Evolutionary conservation across 2,888 invertebrate species (phyloP).

Genomic region (Podotricha telesiphe): DNA sequence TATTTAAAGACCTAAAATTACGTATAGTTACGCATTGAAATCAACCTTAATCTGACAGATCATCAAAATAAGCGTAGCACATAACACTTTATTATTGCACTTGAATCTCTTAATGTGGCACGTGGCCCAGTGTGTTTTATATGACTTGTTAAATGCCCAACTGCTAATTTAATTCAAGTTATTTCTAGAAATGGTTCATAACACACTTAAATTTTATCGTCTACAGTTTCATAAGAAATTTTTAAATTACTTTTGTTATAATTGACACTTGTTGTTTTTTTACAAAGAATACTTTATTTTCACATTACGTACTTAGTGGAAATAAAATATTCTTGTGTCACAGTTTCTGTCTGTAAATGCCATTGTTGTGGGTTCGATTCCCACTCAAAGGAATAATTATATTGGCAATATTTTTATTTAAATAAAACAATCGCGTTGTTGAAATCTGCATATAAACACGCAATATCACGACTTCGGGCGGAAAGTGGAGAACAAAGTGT

Average conservation of each 20-base stretch:
- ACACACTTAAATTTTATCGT: not conserved
- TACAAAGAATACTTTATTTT: not conserved
- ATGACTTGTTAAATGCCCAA: constrained; percentile 32
- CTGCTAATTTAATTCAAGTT: constrained; percentile 28
- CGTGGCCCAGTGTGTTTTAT: constrained; percentile 27
- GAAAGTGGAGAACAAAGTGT: too few relatives aligned
- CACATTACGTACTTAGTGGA: too few relatives aligned
- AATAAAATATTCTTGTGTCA: too few relatives aligned
- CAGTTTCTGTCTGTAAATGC: too few relatives aligned
- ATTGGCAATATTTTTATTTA: too few relatives aligned
- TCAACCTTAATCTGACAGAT: constrained; percentile 24
- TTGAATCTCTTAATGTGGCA: constrained; percentile 33
- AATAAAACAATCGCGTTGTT: too few relatives aligned
- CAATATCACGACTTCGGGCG: too few relatives aligned
- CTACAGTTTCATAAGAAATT: constrained; percentile 7
- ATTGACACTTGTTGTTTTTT: not conserved
- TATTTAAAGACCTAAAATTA: not conserved
- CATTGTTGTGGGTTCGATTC: too few relatives aligned
- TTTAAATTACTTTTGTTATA: not conserved
- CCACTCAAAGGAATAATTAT: too few relatives aligned
- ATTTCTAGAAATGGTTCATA: constrained; percentile 15
- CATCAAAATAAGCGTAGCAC: constrained; percentile 32
- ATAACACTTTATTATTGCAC: constrained; percentile 33
- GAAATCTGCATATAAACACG: too few relatives aligned
- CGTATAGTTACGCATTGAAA: not conserved